Evolutionary conservation across 2,797 vertebrate species (phyloP).

Genomic region (Anguilla pacifica): DNA sequence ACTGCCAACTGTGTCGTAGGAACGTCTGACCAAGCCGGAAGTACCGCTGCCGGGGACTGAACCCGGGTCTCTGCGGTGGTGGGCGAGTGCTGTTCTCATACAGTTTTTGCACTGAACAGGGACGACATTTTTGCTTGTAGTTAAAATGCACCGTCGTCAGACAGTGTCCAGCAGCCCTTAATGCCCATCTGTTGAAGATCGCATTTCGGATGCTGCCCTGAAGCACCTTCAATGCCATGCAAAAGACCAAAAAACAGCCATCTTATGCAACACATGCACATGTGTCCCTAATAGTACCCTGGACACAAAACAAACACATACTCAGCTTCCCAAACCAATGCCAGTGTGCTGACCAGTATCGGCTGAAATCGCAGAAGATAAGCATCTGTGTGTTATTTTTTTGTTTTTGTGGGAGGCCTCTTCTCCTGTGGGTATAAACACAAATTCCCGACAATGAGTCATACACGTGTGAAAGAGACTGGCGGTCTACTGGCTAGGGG

Average conservation of each 20-base stretch:
- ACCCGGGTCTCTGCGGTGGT: too few species aligned
- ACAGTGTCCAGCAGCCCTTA: not conserved
- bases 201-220: not conserved
- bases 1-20: too few species aligned
- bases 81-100: not conserved
- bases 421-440: constrained; percentile 66
- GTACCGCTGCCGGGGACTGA: too few species aligned
- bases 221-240: not conserved
- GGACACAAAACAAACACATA: not conserved
- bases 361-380: not conserved
- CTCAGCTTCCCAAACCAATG: not conserved
- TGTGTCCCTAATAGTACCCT: not conserved
- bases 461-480: constrained; percentile 55
- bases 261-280: not conserved
- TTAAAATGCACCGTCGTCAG: not conserved
- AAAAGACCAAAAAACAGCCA: not conserved
- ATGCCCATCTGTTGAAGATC: not conserved
- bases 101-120: not conserved
- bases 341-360: not conserved
- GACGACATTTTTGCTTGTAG: not conserved
- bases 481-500: constrained; percentile 43
- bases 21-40: too few species aligned
- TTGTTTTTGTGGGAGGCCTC: constrained; percentile 61
- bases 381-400: constrained; percentile 62
- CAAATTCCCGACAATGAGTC: constrained; percentile 69